These are phyloP conservation scores for Megaustenia siamemsis DNA, from an alignment of 2,888 invertebrate species.

Conservation along the genomic window DNA sequence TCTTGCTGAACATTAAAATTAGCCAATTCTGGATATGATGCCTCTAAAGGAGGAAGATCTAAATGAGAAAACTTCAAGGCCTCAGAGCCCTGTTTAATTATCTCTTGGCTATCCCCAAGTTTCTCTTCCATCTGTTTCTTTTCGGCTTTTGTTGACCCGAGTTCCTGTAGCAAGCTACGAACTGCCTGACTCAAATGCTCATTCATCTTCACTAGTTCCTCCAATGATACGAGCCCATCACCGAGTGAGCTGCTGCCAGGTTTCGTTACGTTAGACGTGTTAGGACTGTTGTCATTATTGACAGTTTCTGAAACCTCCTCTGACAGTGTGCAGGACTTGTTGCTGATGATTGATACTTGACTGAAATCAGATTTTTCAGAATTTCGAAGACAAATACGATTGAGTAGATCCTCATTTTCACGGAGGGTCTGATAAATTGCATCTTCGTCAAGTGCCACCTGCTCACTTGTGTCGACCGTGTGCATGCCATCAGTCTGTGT, in stretches of 20 bases:
- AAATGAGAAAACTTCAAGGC: constrained; percentile 47
- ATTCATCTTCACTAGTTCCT: constrained; percentile 43
- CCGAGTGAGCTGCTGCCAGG: not conserved
- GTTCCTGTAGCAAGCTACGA: constrained; percentile 42
- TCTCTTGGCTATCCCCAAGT: constrained; percentile 38
- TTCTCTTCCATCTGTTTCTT: constrained; percentile 52
- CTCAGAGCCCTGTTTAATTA: constrained; percentile 17
- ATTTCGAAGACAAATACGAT: constrained; percentile 25
- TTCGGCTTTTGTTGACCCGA: constrained; percentile 45
- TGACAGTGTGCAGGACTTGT: constrained; percentile 11
- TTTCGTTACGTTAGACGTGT: constrained; percentile 1
- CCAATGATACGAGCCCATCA: constrained; percentile 11
- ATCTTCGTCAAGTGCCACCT: constrained; percentile 41
- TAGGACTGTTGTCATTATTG: constrained; percentile 4
- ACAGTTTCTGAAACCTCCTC: not conserved
- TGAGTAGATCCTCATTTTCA: constrained; percentile 53
- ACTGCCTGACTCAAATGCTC: constrained; percentile 44
- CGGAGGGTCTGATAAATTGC: constrained; percentile 42
- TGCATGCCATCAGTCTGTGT: constrained; percentile 52
- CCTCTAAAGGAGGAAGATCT: constrained; percentile 47
- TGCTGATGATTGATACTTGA: constrained; percentile 12
- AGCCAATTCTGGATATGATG: constrained; percentile 47
- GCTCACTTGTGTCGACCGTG: constrained; percentile 31
- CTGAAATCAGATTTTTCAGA: constrained; percentile 22
- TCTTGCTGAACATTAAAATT: constrained; percentile 36